These are phyloP conservation scores for Microcebus griseorufus DNA, from an alignment of 2,113 vertebrate species.

Conservation along the genomic window DNA sequence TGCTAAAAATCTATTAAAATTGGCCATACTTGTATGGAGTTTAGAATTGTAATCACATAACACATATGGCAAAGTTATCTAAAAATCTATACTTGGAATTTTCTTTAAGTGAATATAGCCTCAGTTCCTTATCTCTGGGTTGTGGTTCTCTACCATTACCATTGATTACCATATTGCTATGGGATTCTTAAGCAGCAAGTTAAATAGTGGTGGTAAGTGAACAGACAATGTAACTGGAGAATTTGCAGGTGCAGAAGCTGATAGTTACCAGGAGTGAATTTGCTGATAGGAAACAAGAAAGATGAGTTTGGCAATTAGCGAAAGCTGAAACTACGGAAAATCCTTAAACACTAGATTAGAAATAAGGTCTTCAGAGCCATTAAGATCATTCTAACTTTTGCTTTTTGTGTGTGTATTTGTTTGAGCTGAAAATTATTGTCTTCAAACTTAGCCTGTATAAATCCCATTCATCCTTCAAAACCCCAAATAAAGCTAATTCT, in stretches of 20 bases:
- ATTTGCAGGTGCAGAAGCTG: too few species aligned
- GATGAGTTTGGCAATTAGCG: background rate
- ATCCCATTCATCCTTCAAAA: background rate
- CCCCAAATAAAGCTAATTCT: background rate
- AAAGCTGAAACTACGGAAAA: background rate
- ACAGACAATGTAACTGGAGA: background rate
- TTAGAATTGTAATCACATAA: background rate
- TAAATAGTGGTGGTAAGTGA: background rate
- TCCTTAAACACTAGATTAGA: background rate
- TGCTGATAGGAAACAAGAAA: background rate
- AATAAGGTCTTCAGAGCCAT: background rate
- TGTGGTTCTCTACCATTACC: background rate
- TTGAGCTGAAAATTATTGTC: background rate
- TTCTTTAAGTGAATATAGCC: background rate
- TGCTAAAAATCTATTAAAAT: background rate
- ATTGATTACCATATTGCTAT: background rate
- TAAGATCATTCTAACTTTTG: background rate
- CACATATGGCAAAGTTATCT: background rate
- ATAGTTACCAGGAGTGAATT: background rate
- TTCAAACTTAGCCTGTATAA: background rate
- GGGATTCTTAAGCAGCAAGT: background rate
- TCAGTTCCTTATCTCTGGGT: background rate
- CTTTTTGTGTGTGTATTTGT: background rate
- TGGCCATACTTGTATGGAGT: too few species aligned
- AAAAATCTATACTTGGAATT: background rate